Conservation (phyloP, 2,888 invertebrate genomes). For the Trachelus troglodyta region DNA sequence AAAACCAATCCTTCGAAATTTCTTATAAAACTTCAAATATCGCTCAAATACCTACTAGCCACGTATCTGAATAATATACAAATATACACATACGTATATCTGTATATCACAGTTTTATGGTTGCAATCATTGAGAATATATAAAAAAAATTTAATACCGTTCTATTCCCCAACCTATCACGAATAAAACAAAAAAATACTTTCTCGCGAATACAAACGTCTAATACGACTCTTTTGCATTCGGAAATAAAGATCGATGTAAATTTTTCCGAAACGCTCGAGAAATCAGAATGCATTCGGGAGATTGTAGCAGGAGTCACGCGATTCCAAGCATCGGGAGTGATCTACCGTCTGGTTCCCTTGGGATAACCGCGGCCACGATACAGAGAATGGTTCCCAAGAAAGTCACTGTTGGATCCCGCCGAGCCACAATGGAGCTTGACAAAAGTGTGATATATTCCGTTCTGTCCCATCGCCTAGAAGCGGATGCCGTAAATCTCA, state of each 20-base stretch:
- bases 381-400: background rate
- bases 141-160: background rate
- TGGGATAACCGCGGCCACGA: conserved; percentile 9
- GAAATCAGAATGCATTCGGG: conserved; percentile 12
- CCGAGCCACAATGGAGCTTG: conserved; percentile 11
- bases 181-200: background rate
- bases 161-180: background rate
- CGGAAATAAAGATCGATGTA: background rate
- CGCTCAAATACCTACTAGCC: background rate
- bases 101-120: background rate
- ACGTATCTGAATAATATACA: background rate
- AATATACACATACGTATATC: background rate
- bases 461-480: conserved; percentile 6
- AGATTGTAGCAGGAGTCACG: conserved; percentile 13
- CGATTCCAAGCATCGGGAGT: conserved; percentile 13
- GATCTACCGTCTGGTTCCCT: conserved; percentile 19
- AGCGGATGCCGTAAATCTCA: conserved; percentile 14
- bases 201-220: background rate
- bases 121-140: background rate
- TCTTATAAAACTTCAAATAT: background rate
- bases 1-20: too few species aligned
- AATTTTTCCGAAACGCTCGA: background rate
- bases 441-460: conserved; percentile 20
- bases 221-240: background rate
- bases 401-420: background rate